Conservation (phyloP, 2,888 invertebrate genomes). For the Tipula unca region DNA sequence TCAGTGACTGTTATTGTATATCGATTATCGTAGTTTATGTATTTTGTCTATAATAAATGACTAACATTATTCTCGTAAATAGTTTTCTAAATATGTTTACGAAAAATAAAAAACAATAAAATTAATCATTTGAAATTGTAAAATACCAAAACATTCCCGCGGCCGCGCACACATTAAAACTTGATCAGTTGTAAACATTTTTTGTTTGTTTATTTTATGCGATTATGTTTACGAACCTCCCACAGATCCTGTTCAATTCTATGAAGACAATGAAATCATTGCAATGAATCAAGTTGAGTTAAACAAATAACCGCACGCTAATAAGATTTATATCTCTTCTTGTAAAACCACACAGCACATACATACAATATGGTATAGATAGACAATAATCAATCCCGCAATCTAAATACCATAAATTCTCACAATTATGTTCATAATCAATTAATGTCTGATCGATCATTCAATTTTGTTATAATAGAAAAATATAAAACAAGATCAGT, state of each 20-base stretch:
- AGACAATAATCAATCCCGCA: not conserved
- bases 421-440: not conserved
- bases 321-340: not conserved
- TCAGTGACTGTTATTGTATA: not conserved
- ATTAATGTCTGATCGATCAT: constrained; percentile 8
- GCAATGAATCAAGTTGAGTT: not conserved
- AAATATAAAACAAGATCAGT: not conserved
- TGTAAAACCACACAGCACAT: not conserved
- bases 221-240: not conserved
- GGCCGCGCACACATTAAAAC: not conserved
- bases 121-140: not conserved
- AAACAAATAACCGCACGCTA: not conserved
- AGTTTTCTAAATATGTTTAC: not conserved
- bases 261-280: not conserved
- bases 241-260: not conserved
- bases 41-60: not conserved
- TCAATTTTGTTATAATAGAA: not conserved
- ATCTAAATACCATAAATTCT: not conserved
- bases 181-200: not conserved
- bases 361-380: not conserved
- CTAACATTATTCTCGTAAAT: not conserved
- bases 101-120: not conserved
- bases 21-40: not conserved
- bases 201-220: not conserved
- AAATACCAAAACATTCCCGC: not conserved